Conservation (phyloP, 2,113 vertebrate species). For the Amia ocellicauda region DNA sequence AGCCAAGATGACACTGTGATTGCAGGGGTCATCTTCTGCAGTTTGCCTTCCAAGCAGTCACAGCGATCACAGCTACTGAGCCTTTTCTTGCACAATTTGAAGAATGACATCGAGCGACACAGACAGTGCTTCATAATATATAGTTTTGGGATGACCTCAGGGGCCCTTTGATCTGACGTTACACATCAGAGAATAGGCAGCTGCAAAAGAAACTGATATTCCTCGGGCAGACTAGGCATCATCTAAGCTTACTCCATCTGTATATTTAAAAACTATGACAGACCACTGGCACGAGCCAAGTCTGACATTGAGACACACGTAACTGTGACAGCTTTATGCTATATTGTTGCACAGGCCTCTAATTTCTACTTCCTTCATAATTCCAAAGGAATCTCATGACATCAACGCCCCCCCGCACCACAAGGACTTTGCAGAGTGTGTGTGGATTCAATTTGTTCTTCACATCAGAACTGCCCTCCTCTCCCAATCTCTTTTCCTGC, state of each 20-base stretch:
- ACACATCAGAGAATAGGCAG: constrained; percentile 9
- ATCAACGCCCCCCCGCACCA: too few species aligned
- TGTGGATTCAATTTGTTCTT: too few species aligned
- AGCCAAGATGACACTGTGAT: too few species aligned
- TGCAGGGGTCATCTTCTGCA: too few species aligned
- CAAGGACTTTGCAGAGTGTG: not conserved
- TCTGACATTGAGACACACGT: not conserved
- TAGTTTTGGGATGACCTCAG: not conserved
- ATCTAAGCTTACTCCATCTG: not conserved
- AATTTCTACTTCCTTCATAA: not conserved
- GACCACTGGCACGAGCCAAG: not conserved
- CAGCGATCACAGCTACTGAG: too few species aligned
- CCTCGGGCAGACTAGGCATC: not conserved
- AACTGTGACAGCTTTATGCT: not conserved
- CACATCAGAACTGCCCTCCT: too few species aligned
- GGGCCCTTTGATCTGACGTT: too few species aligned
- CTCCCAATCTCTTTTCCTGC: too few species aligned
- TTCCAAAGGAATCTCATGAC: not conserved
- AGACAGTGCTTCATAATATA: not conserved
- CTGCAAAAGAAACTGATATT: not conserved
- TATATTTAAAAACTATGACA: not conserved
- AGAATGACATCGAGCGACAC: not conserved
- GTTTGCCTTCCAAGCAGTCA: not conserved
- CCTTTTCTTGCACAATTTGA: not conserved
- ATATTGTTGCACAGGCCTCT: not conserved